Conservation (phyloP, 2,113 vertebrate species). For the Trematomus loennbergii region DNA sequence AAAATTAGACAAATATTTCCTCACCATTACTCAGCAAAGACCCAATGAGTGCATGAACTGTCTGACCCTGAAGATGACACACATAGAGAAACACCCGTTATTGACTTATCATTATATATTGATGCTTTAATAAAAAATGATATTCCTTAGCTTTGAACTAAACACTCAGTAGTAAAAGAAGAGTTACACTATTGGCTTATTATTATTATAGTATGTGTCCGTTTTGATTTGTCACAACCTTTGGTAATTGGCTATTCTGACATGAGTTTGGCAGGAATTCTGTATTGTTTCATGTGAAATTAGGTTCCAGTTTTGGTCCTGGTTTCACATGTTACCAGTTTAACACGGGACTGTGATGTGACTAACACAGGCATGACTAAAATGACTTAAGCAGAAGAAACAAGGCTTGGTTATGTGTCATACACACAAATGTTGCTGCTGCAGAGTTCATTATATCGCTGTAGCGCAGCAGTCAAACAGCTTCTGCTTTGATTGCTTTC, state of each 20-base stretch:
- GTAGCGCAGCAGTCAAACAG: background rate
- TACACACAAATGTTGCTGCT: background rate
- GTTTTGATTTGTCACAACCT: constrained; percentile 3
- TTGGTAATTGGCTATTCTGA: background rate
- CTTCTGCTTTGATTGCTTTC: background rate
- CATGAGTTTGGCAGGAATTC: constrained; percentile 9
- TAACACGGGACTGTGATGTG: background rate
- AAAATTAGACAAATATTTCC: constrained; percentile 80
- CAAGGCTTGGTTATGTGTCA: background rate
- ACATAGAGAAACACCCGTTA: background rate
- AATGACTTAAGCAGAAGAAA: constrained; percentile 32
- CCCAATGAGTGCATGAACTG: constrained; percentile 36
- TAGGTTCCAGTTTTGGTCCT: constrained; percentile 21
- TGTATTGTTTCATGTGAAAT: constrained; percentile 54
- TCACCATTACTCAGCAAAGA: constrained; percentile 56
- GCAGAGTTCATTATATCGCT: background rate
- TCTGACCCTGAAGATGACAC: constrained; percentile 56
- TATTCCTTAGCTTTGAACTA: background rate
- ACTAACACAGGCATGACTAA: background rate
- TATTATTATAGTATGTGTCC: background rate
- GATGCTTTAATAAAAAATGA: background rate
- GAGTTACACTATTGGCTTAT: background rate
- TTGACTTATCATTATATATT: background rate
- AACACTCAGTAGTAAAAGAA: background rate
- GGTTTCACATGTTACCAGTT: constrained; percentile 27